These are phyloP conservation scores for Chelonus insularis DNA, from an alignment of 1,140 invertebrate species.

Conservation along the genomic window DNA sequence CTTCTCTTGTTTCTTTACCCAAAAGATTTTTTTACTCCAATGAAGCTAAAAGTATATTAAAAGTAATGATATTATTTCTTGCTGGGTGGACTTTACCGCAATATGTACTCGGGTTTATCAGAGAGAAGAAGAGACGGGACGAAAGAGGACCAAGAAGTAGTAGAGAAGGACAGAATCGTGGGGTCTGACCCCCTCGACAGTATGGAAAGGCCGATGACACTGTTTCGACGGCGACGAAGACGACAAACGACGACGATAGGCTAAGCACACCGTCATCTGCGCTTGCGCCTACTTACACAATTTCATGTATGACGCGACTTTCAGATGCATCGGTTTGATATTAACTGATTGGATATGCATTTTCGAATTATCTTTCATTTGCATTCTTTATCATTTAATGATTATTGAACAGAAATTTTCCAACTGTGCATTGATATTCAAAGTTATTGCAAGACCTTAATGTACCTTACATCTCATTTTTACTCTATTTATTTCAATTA, in stretches of 20 bases:
- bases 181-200: slow-evolving; percentile 4
- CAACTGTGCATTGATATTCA: too few species aligned
- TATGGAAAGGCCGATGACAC: slow-evolving; percentile 35
- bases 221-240: slow-evolving; percentile 36
- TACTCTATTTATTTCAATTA: too few species aligned
- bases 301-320: slow-evolving; percentile 4
- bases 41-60: slow-evolving; percentile 3
- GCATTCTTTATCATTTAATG: slow-evolving; percentile 17
- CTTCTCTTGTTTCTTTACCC: neutral
- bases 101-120: slow-evolving; percentile 8
- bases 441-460: too few species aligned
- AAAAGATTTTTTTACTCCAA: neutral
- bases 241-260: neutral
- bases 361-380: slow-evolving; percentile 26
- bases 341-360: neutral
- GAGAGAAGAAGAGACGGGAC: neutral
- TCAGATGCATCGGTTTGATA: slow-evolving; percentile 5
- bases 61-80: neutral
- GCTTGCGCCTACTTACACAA: slow-evolving; percentile 3
- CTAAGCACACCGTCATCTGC: neutral
- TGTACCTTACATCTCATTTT: too few species aligned
- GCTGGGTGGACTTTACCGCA: neutral
- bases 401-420: too few species aligned
- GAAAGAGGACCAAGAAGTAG: slow-evolving; percentile 21
- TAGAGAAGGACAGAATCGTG: slow-evolving; percentile 18